Base-by-base conservation (phyloP, 2,888 invertebrate species). In the Xanthostigma xanthostigma region DNA sequence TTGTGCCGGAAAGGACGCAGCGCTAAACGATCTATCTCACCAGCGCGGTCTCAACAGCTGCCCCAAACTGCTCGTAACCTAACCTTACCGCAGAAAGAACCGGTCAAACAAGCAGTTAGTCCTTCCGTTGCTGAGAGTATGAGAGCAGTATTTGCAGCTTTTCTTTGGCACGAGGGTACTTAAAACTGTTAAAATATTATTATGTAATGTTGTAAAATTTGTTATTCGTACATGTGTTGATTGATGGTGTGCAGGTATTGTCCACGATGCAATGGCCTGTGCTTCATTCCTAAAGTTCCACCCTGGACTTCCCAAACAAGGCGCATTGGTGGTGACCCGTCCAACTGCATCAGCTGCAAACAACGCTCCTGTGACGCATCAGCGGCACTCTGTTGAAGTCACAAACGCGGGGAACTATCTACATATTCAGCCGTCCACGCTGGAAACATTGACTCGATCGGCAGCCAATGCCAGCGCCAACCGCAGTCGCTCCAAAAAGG, bases 181-280 rank as follows among this genome's bases (percentile, higher is more conserved):
- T 44, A 33, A 43, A 36, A 9, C 3, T 37, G 3, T 14, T 12
- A 13, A 46, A 45, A 12, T 11, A 13, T 8, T 9, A 45, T 17
- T 36, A 49, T 51, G 11, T 45, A 12, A 36, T n/a, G 17, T 8
- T 42, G 17, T 14, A 34, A 34, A 33, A 35, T 9, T 17, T 41
- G 41, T 38, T 41, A 34, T 43, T 37, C 14, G 43, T 27, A 9
- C 50, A 12, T 44, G 27, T 13, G 43, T 46, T 36, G 34, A 11
- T 44, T 45, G 49, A 52, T 51, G 52, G 37, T 37, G 50, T 46
- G 11, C 58, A 76, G 81, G 94, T 11, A 83, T 96, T 43, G 94
- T 96, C 0, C 94, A 95, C 63, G 96, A 97, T 64, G 94, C 96
- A 8, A 96, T 97, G 83, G 94, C 96, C 0, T 95, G 94, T 62